Conservation (phyloP, 2,113 vertebrate genomes). For the Phaetusa simplex region DNA sequence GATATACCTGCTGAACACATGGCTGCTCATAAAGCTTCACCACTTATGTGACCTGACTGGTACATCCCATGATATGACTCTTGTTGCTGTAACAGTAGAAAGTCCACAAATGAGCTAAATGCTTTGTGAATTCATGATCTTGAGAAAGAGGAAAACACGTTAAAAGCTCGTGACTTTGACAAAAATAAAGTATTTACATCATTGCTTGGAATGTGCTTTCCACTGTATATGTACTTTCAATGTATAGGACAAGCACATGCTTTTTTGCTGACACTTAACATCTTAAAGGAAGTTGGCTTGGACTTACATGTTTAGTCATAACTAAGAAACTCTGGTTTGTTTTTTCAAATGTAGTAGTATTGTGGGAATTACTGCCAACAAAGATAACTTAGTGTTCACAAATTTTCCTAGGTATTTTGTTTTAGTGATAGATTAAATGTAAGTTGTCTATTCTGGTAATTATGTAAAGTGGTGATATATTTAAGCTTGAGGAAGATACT, state of each 20-base stretch:
- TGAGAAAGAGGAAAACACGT: neutral
- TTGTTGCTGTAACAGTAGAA: neutral
- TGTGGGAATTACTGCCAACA: neutral
- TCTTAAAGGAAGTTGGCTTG: neutral
- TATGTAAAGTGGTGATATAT: slow-evolving; percentile 2
- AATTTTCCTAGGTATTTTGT: neutral
- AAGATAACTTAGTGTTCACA: neutral
- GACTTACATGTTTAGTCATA: neutral
- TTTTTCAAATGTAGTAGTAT: neutral
- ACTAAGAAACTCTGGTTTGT: neutral
- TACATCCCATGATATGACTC: neutral
- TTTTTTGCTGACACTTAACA: neutral
- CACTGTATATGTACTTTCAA: neutral
- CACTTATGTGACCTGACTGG: neutral
- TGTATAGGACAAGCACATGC: accelerated
- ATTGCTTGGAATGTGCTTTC: neutral
- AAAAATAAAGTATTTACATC: neutral
- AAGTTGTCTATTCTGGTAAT: slow-evolving; percentile 15
- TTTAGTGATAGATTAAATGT: neutral
- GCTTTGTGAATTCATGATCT: neutral
- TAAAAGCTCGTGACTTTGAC: neutral
- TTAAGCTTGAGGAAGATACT: slow-evolving; percentile 9
- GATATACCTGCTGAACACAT: neutral
- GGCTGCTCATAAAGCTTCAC: neutral
- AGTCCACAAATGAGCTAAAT: neutral